Evolutionary conservation across 2,888 invertebrate genomes (phyloP), one percentile per base, ranked within the genome.

Genomic region (Tenodera sinensis): DNA sequence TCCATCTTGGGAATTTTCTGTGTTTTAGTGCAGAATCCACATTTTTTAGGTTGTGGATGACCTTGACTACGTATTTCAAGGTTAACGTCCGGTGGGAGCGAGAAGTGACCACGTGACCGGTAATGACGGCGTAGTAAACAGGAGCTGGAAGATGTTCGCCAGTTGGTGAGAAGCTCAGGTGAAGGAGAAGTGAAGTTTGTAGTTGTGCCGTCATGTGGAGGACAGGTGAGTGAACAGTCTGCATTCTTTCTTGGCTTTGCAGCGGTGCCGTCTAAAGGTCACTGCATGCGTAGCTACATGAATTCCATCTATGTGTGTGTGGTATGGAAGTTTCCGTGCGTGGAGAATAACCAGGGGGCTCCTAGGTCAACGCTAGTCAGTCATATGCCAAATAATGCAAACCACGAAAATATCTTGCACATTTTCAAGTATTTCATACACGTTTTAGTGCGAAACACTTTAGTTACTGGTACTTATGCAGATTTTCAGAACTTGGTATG

Each of bases 1-100:
- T 71, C 54, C 54, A 20, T 25, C 54, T 15, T 71, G 54, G 54
- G 20, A 71, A 71, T 71, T 71, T 71, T 71, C 20, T 25, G 54
- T 71, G 54, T 71, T 71, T 71, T 71, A 71, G 20, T 85, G 47
- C 85, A 85, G 27, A 47, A 47, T 7, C 3, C 47, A 47, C 15
- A n/a, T 47, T 42, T 85, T 47, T 27, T 9, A 86, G 25, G 28
- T 86, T 86, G 28, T 81, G 7, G 28, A 28, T 87, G 42, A 83
- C 87, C 87, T 83, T 87, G 82, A 87, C 87, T 28, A 87, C 12
- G 82, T n/a, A 87, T 83, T 87, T 87, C 87, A 87, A 87, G 82
- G 87, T 87, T 82, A 87, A 87, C 34, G 87, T n/a, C 87, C 87
- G 27, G 34, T 87, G 42, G 54, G 54, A 71, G 54, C 54, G 54